A percentile compares a stretch with the other conserved stretches of the same genome.
Conservation (phyloP, 92 coral and sea anemone genomes). For the Epizoanthus scotinus region DNA sequence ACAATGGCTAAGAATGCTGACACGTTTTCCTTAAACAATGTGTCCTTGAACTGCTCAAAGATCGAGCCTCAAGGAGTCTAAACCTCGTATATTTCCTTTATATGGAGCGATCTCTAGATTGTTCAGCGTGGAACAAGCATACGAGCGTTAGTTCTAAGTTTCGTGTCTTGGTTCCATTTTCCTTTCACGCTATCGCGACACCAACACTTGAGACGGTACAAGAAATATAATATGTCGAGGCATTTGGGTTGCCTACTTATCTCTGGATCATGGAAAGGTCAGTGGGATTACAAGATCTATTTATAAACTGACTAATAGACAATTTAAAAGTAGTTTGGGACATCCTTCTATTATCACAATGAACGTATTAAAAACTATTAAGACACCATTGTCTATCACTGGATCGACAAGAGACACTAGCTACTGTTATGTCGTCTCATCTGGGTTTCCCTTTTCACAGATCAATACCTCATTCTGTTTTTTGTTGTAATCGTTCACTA, state of each 20-base stretch:
- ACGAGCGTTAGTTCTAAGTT: background rate
- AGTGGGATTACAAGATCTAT: constrained; percentile 25
- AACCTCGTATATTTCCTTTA: background rate
- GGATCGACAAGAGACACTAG: background rate
- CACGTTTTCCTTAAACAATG: constrained; percentile 34
- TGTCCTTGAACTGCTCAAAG: constrained; percentile 1
- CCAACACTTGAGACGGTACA: constrained; percentile 23
- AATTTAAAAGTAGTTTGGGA: background rate
- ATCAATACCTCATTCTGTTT: background rate
- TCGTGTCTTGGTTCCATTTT: constrained; percentile 37
- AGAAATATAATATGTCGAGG: constrained; percentile 5
- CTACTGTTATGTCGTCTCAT: constrained; percentile 6
- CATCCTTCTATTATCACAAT: constrained; percentile 19
- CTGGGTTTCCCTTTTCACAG: too few species aligned
- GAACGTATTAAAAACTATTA: background rate
- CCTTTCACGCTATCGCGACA: constrained; percentile 36
- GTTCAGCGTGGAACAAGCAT: background rate
- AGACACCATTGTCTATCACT: background rate
- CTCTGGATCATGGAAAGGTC: constrained; percentile 28
- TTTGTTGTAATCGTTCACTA: background rate
- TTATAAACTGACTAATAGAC: constrained; percentile 21
- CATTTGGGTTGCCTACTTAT: constrained; percentile 10
- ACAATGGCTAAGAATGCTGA: constrained; percentile 18
- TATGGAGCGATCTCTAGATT: background rate
- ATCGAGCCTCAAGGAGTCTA: background rate